These are phyloP conservation scores for Aurelia sp. DNA, from an alignment of 30 jellyfish, hydroid and myxozoan genomes.

Conservation along the genomic window DNA sequence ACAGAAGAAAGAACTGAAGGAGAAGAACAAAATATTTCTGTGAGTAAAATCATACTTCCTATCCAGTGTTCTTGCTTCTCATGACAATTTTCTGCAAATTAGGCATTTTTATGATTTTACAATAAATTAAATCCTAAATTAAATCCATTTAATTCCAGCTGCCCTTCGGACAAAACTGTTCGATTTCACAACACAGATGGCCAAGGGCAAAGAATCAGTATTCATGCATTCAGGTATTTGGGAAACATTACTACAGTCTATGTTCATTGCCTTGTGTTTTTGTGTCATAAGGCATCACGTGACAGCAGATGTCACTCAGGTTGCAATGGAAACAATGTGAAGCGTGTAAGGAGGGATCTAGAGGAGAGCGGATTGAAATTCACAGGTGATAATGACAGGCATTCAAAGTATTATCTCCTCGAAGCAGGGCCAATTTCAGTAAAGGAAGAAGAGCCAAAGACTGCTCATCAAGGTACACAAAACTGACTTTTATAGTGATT, in stretches of 20 bases:
- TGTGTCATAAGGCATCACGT: constrained; percentile 54
- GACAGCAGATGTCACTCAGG: constrained; percentile 48
- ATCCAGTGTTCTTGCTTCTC: no score
- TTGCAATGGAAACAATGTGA: constrained; percentile 66
- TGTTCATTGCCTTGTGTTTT: constrained; percentile 59
- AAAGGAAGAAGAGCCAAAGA: not conserved
- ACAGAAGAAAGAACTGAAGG: no score
- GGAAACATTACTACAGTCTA: constrained; percentile 11
- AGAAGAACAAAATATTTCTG: no score
- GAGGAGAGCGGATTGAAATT: not conserved
- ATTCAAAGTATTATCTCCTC: constrained; percentile 18
- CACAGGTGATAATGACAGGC: not conserved
- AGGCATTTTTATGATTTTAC: no score
- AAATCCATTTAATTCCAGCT: constrained; percentile 7
- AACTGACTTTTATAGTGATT: no score
- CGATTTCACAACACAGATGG: constrained; percentile 11
- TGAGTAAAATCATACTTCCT: no score
- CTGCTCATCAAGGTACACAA: not conserved
- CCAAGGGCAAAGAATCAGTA: constrained; percentile 28
- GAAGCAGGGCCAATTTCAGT: constrained; percentile 39
- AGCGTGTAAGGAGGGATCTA: constrained; percentile 32
- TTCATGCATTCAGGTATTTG: constrained; percentile 47
- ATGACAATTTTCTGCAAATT: no score
- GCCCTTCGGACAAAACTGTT: constrained; percentile 51
- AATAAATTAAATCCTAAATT: no score